phyloP scores from a whole-genome alignment of 2,888 invertebrate genomes.

The Pimpla rufipes region DNA sequence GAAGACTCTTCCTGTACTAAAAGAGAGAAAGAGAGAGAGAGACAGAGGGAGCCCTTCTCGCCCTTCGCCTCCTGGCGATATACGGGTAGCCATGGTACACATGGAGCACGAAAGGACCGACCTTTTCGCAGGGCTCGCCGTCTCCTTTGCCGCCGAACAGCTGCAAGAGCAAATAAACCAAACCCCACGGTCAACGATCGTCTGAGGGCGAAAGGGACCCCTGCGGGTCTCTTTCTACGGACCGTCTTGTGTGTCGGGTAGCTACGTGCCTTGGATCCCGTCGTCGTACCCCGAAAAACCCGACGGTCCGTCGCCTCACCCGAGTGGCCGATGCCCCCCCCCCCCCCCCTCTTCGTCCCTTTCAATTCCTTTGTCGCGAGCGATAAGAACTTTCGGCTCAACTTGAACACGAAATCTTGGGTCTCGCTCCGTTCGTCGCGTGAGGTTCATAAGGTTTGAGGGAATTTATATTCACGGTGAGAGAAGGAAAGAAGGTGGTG shows the following conservation, averaged over 20 bases:
- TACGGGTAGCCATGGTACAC: constrained; percentile 24
- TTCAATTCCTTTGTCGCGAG: constrained; percentile 34
- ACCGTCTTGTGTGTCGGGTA: constrained; percentile 47
- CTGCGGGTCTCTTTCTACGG: constrained; percentile 3
- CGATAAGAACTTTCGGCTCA: constrained; percentile 29
- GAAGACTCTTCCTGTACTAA: no score
- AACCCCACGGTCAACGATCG: constrained; percentile 71
- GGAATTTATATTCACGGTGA: neutral
- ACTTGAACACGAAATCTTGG: neutral
- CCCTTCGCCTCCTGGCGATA: constrained; percentile 51
- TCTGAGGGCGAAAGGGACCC: constrained; percentile 59
- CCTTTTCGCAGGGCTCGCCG: constrained; percentile 70
- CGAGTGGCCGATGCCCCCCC: neutral
- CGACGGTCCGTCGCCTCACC: constrained; percentile 7
- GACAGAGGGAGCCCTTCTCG: constrained; percentile 45
- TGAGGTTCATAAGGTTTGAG: no score
- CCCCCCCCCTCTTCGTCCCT: no score
- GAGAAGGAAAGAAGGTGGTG: neutral
- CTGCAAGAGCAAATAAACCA: constrained; percentile 81
- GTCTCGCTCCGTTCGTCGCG: constrained; percentile 1
- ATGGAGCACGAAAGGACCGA: constrained; percentile 57
- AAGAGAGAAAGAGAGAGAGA: no score
- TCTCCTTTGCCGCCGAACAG: constrained; percentile 76
- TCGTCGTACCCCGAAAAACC: constrained; percentile 23
- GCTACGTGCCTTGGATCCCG: neutral